A percentile compares a stretch with the other conserved stretches of the same genome.
Conservation (phyloP, 2,113 vertebrate species). For the Dicaeum eximium region DNA sequence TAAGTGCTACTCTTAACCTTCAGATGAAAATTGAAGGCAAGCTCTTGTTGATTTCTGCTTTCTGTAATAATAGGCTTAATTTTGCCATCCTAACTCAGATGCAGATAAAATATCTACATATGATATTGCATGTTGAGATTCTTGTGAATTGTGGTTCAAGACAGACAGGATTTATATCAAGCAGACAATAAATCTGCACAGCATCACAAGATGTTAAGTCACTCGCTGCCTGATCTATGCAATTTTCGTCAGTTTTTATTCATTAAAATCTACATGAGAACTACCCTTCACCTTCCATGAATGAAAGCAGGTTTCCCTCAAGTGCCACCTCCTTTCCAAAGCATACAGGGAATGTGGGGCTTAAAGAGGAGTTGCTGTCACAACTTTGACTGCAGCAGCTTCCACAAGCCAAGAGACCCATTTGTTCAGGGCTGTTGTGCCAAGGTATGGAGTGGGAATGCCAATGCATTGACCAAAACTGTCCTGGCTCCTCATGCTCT, state of each 20-base stretch:
- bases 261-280: not conserved
- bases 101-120: not conserved
- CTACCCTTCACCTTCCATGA: not conserved
- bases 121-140: not conserved
- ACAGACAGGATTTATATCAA: not conserved
- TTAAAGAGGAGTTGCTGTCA: not conserved
- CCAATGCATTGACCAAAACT: not conserved
- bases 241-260: not conserved
- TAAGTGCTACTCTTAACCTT: not conserved
- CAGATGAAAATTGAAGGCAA: not conserved
- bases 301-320: not conserved
- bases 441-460: fast-evolving
- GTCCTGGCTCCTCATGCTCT: fast-evolving
- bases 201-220: not conserved
- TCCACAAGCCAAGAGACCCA: not conserved
- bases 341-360: fast-evolving
- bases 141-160: not conserved
- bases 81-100: not conserved
- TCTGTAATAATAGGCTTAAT: not conserved
- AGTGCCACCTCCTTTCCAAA: not conserved
- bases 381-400: not conserved
- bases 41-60: not conserved
- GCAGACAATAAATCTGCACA: not conserved
- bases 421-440: not conserved
- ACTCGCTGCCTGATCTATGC: not conserved